These are phyloP conservation scores for Scophthalmus maximus DNA, from an alignment of 2,113 vertebrate species.

Conservation along the genomic window DNA sequence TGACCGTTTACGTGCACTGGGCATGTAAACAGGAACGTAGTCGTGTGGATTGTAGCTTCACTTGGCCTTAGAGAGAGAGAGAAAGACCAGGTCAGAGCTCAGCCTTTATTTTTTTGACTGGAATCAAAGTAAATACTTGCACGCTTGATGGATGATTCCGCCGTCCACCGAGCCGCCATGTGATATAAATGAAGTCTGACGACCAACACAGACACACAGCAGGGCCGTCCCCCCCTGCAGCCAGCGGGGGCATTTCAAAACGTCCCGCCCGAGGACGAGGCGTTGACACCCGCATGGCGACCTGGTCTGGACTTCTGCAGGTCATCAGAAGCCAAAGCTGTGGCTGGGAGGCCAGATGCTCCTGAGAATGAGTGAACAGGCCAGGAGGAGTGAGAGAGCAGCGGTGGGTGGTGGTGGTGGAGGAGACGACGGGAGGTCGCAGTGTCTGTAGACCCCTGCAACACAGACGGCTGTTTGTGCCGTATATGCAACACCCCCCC, in stretches of 20 bases:
- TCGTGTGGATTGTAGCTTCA: no score
- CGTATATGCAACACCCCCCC: conserved; percentile 42
- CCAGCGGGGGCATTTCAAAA: conserved; percentile 32
- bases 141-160: conserved; percentile 69
- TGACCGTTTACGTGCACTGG: no score
- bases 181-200: conserved; percentile 69
- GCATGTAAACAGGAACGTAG: no score
- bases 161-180: conserved; percentile 58
- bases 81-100: conserved; percentile 31
- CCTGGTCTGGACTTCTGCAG: conserved; percentile 47
- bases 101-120: conserved; percentile 53
- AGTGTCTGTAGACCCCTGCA: conserved; percentile 65
- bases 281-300: conserved; percentile 29
- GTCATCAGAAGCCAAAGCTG: conserved; percentile 28
- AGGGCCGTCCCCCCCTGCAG: conserved; percentile 45
- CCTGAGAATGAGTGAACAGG: conserved; percentile 45
- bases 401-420: conserved; percentile 11
- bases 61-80: no score
- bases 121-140: conserved; percentile 59
- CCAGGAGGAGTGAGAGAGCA: conserved; percentile 49
- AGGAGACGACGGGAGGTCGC: conserved; percentile 52
- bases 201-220: conserved; percentile 31
- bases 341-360: conserved; percentile 34
- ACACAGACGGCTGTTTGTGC: conserved; percentile 78
- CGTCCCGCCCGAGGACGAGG: conserved; percentile 9